Evolutionary conservation across 2,888 invertebrate genomes (phyloP).

Genomic region (Apamea epomidion): DNA sequence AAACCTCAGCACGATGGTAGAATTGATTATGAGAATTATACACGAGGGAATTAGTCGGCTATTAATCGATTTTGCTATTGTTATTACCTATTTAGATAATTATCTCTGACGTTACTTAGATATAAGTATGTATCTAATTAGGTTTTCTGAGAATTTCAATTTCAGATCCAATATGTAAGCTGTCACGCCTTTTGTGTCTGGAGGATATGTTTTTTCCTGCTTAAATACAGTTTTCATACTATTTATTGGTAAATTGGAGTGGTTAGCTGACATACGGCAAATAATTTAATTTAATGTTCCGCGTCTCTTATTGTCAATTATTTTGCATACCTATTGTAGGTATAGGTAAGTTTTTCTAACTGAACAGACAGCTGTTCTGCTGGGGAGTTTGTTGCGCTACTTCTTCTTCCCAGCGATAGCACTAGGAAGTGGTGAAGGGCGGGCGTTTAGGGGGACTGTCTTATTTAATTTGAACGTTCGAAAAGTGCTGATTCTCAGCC

Average conservation of each 20-base stretch:
- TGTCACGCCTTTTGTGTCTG: too few species aligned
- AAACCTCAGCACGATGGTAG: constrained; percentile 22
- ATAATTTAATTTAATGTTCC: too few species aligned
- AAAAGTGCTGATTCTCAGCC: too few species aligned
- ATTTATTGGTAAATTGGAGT: too few species aligned
- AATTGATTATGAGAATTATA: constrained; percentile 46
- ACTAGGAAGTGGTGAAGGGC: not conserved
- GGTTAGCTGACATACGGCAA: too few species aligned
- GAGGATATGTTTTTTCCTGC: too few species aligned
- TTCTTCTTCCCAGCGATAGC: not conserved
- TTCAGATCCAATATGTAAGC: not conserved
- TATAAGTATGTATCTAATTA: not conserved
- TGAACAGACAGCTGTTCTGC: not conserved
- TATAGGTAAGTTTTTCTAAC: not conserved
- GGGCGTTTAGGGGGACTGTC: too few species aligned
- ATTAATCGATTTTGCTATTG: constrained; percentile 36
- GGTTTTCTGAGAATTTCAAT: not conserved
- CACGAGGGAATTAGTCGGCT: constrained; percentile 18
- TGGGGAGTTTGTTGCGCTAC: not conserved
- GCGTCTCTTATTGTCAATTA: too few species aligned
- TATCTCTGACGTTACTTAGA: not conserved
- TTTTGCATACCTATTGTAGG: too few species aligned
- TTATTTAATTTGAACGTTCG: too few species aligned
- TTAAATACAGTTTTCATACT: too few species aligned
- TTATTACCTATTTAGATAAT: not conserved